Evolutionary conservation across 2,888 invertebrate species (phyloP), one percentile per base, ranked within the genome.

Genomic region (Capitulum mitella): DNA sequence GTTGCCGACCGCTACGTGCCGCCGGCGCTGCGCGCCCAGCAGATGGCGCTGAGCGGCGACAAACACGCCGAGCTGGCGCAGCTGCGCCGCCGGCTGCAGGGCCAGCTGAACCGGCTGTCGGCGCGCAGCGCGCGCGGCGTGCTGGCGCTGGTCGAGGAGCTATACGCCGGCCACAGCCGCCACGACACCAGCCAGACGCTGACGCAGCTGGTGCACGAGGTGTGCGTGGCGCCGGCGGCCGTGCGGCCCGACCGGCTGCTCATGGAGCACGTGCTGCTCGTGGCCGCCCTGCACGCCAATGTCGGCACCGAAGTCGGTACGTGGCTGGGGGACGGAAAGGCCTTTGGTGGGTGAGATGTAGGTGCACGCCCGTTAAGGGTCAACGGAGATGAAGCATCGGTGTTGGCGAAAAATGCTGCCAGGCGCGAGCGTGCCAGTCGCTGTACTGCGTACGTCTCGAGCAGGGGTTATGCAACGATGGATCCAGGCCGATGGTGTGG

Each of bases 71-170:
- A 91, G 80, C 83, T 93, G 46, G 87, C 87, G 19, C 89, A 90
- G 82, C 85, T 97, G n/a, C 90, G 89, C 83, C 90, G 91, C 83
- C 92, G 93, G 85, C 87, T 97, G 80, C 97, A 97, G 87, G 97
- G 95, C 86, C 88, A 93, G 3, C 86, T 97, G 0, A 97, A 97
- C 87, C 91, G 94, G 80, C 86, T 96, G 61, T 91, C 96, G 0
- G 95, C 95, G 84, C 90, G 91, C 37, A 98, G 97, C 85, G 90
- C 98, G 84, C 92, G 93, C 85, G 91, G 90, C 85, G 95, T 97
- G 46, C 88, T 92, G 78, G 88, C 88, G 0, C 89, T 93, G 85
- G 89, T 97, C 79, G 96, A 97, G 85, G 88, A 88, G 3, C 85
- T 97, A 1, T 97, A 94, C 84, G 90, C 90, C 86, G 88, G 87